Percentiles rank a stretch among this genome's conserved stretches.
Conservation (phyloP, 2,113 vertebrate genomes). For the Xiphophorus hellerii region DNA sequence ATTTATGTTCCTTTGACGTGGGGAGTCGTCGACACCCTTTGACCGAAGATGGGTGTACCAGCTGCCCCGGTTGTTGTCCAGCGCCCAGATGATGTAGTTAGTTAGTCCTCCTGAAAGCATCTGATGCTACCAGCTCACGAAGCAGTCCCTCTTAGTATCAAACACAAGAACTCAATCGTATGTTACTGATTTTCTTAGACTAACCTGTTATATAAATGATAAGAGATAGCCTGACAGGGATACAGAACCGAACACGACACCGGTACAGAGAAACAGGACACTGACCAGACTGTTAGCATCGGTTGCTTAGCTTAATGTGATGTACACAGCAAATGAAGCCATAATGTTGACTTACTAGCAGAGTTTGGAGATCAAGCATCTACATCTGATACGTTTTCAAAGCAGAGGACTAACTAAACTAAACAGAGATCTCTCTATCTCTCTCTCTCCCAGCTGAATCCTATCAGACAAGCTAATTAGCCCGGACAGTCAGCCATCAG, state of each 20-base stretch:
- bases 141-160: not conserved
- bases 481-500: conserved; percentile 21
- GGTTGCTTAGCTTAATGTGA: conserved; percentile 33
- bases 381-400: not conserved
- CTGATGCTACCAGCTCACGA: conserved; percentile 1
- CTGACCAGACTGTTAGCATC: conserved; percentile 32
- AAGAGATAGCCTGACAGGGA: conserved; percentile 1
- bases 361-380: not conserved
- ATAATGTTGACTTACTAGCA: not conserved
- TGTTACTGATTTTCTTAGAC: not conserved
- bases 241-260: conserved; percentile 14
- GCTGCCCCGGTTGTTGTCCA: conserved; percentile 11
- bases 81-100: conserved; percentile 26
- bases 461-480: conserved; percentile 61
- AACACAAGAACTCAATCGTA: too few relatives aligned
- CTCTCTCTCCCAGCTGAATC: not conserved
- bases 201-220: not conserved
- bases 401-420: not conserved
- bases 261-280: conserved; percentile 27
- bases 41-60: conserved; percentile 65
- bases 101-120: conserved; percentile 29
- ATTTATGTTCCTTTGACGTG: conserved; percentile 14
- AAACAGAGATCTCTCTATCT: not conserved
- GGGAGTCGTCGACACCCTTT: conserved; percentile 36
- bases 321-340: not conserved